A percentile compares a stretch with the other conserved stretches of the same genome.
Conservation (phyloP, 2,113 vertebrate species). For the Xyrauchen texanus region DNA sequence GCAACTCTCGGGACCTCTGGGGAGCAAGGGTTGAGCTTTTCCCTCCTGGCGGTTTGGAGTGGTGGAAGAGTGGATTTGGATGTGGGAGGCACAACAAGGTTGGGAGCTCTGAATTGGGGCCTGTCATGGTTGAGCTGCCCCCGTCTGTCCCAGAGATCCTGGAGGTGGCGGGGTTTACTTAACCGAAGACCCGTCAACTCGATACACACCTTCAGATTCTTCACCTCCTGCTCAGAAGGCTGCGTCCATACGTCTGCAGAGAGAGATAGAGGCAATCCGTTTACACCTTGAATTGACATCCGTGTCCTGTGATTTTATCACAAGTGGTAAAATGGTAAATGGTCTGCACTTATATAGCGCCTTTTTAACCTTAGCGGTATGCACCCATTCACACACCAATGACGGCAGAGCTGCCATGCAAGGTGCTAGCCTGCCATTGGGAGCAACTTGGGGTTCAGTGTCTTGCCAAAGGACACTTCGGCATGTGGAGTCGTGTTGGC, state of each 20-base stretch:
- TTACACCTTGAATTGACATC: slow-evolving; percentile 4
- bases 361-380: too few relatives aligned
- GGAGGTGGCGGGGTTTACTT: slow-evolving; percentile 89
- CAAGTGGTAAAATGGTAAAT: too few relatives aligned
- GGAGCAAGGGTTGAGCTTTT: slow-evolving; percentile 74
- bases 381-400: too few relatives aligned
- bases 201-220: slow-evolving; percentile 98
- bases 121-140: slow-evolving; percentile 56
- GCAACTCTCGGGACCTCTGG: slow-evolving; percentile 70
- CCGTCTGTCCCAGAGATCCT: slow-evolving; percentile 87
- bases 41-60: slow-evolving; percentile 71
- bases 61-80: slow-evolving; percentile 28
- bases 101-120: not conserved
- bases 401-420: too few relatives aligned
- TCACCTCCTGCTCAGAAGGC: slow-evolving; percentile 86
- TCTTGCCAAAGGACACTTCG: too few relatives aligned
- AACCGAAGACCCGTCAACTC: slow-evolving; percentile 97
- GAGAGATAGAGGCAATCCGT: slow-evolving; percentile 59
- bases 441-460: too few relatives aligned
- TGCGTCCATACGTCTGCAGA: slow-evolving; percentile 76
- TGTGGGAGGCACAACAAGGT: not conserved
- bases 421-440: too few relatives aligned
- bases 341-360: too few relatives aligned
- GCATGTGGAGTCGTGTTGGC: too few relatives aligned
- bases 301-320: not conserved